Base-by-base conservation (phyloP, 2,888 invertebrate species). In the Petrolisthes cinctipes region DNA sequence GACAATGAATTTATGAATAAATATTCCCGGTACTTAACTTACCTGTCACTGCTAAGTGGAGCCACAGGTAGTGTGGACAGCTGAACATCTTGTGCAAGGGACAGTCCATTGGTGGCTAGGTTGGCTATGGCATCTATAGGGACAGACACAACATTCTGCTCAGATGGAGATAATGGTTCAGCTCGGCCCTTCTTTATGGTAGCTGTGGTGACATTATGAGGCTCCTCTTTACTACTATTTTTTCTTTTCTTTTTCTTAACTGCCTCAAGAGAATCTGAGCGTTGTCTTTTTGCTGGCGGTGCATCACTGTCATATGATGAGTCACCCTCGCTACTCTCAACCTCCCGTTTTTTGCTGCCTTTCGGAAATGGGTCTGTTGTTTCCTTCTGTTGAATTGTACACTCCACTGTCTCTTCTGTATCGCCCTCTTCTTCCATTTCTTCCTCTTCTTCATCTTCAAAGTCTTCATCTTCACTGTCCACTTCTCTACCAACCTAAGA, bases 301-400 rank as follows among this genome's bases (percentile, higher is more conserved):
- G 78, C 87, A 75, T 87, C 87, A 75, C 81, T 83, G 20, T 87
- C 87, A 23, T 86, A 86, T 9, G 87, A 87, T 7, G 83, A 80
- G 57, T 83, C 83, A 17, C 84, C 81, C 23, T 87, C 87, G 61
- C 79, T 84, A 20, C 81, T 61, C 57, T 86, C 85, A 5, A 51
- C 56, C 6, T 80, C 80, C 68, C 82, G 68, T 61, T 73, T 73
- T 73, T 84, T 82, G 37, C 14, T 54, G 83, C 54, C 5, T 54
- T 7, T 11, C 7, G 76, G 82, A 17, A 61, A 17, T 23, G 75
- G 71, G 73, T 87, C 87, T 73, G 80, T 61, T 37, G 57, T 54
- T 14, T 84, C 83, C 17, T 53, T 23, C 37, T 23, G 23, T 68
- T 85, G 78, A 37, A 66, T 53, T n/a, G 71, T 53, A 23, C 79